phyloP scores from a whole-genome alignment of 2,113 vertebrate genomes.

The Bos indicus region DNA sequence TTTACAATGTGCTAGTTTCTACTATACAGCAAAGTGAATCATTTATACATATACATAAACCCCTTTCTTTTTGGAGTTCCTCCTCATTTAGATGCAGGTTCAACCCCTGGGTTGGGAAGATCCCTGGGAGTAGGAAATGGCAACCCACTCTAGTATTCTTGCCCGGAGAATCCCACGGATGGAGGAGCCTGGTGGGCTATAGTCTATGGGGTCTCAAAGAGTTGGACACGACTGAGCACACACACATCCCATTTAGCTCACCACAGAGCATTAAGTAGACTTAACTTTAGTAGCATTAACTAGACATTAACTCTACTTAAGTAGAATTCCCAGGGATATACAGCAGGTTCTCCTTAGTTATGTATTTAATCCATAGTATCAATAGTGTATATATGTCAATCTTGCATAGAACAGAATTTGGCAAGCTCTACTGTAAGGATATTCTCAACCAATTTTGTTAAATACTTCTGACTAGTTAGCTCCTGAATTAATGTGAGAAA shows the following conservation, averaged over 20 bases:
- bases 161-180: accelerated
- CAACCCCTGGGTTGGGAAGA: not conserved
- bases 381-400: not conserved
- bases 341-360: not conserved
- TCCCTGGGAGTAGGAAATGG: not conserved
- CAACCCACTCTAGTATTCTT: not conserved
- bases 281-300: not conserved
- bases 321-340: not conserved
- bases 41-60: not conserved
- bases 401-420: not conserved
- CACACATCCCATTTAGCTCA: not conserved
- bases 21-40: not conserved
- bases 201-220: not conserved
- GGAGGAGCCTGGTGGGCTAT: not conserved
- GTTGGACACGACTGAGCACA: not conserved
- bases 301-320: not conserved
- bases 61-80: not conserved
- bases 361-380: not conserved
- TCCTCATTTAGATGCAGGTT: not conserved
- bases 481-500: not conserved
- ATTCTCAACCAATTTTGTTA: not conserved
- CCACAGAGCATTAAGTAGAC: not conserved
- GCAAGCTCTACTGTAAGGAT: not conserved
- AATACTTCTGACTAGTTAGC: not conserved
- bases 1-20: not conserved